phyloP scores from a whole-genome alignment of 35 echinoderm and acorn worm species.

The Ophioderma brevispina region DNA sequence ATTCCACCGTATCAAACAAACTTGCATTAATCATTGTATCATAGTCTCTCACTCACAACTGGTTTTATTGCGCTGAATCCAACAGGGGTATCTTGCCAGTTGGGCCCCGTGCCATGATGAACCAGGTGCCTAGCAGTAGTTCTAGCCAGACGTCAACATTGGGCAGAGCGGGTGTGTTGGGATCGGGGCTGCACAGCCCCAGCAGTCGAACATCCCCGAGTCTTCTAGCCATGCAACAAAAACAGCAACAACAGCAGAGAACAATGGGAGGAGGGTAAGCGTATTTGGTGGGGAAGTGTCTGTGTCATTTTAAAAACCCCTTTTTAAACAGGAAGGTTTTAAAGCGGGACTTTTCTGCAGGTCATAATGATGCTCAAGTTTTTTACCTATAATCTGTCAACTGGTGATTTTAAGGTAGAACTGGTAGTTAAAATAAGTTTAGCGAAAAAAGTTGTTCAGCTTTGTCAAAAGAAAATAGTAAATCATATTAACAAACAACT shows the following conservation, averaged over 20 bases:
- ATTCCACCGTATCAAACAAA: no score
- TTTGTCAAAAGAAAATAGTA: no score
- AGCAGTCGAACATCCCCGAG: constrained; percentile 69
- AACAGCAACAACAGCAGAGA: constrained; percentile 65
- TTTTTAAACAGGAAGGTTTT: no score
- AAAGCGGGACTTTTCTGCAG: no score
- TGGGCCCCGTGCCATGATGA: constrained; percentile 38
- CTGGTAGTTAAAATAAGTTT: no score
- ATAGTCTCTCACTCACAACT: not conserved
- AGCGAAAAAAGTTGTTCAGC: no score
- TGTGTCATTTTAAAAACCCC: no score
- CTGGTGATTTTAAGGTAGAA: no score
- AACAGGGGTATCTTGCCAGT: constrained; percentile 59
- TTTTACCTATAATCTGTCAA: no score
- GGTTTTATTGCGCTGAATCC: not conserved
- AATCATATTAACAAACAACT: no score
- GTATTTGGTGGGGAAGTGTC: not conserved
- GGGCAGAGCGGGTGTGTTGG: not conserved
- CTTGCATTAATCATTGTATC: no score
- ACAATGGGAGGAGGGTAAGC: constrained; percentile 34
- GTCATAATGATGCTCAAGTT: no score
- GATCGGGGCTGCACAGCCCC: constrained; percentile 47
- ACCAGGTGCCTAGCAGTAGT: constrained; percentile 17
- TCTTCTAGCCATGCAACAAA: constrained; percentile 80
- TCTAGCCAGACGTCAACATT: constrained; percentile 3